A percentile compares a stretch with the other conserved stretches of the same genome.
Conservation (phyloP, 2,888 invertebrate genomes). For the Scaptodrosophila latifasciaeformis region DNA sequence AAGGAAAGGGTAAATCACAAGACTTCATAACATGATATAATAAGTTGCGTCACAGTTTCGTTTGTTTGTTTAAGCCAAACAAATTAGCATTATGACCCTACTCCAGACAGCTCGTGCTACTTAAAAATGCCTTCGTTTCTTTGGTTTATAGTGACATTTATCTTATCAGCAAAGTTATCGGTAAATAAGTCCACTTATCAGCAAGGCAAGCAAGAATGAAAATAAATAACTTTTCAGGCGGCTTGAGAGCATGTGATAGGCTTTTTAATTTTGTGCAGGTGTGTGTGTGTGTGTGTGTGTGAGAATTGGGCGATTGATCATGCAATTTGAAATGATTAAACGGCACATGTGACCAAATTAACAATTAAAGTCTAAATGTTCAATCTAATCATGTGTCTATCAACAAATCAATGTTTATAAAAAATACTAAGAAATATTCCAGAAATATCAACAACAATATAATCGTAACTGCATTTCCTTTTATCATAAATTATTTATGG, state of each 20-base stretch:
- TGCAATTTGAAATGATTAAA: conserved; percentile 8
- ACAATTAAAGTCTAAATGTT: conserved; percentile 8
- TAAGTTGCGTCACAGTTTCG: conserved; percentile 41
- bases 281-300: no score
- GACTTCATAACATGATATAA: conserved; percentile 51
- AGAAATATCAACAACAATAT: background rate
- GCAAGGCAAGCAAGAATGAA: conserved; percentile 28
- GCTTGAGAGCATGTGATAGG: conserved; percentile 48
- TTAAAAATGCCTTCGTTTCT: background rate
- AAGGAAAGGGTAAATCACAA: conserved; percentile 40
- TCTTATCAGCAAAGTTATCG: conserved; percentile 55
- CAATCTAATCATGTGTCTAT: conserved; percentile 35
- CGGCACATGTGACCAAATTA: no score
- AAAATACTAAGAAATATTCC: conserved; percentile 3
- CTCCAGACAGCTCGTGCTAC: background rate
- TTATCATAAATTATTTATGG: no score
- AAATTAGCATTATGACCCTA: no score
- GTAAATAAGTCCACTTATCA: conserved; percentile 57
- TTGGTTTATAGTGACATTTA: conserved; percentile 21
- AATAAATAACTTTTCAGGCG: background rate
- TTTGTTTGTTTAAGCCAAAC: conserved; percentile 28
- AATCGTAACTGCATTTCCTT: no score
- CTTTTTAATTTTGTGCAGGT: conserved; percentile 22
- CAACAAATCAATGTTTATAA: conserved; percentile 16
- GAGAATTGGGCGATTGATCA: conserved; percentile 32